phyloP scores from a whole-genome alignment of 1,140 invertebrate genomes.

The Bombus cullumanus region DNA sequence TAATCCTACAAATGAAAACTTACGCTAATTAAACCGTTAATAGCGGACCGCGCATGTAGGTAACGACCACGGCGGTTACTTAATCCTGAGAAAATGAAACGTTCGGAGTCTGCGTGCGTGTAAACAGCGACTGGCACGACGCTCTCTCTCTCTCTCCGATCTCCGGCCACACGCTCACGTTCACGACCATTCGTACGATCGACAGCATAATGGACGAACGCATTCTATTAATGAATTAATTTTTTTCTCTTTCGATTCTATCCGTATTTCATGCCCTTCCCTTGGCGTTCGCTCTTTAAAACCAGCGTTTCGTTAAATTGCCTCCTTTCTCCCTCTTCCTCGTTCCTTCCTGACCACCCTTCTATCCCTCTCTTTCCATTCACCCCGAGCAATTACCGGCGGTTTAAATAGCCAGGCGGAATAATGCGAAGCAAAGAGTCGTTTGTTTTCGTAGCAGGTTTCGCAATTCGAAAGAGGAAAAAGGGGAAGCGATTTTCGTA shows the following conservation, averaged over 20 bases:
- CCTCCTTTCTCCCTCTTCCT: not conserved
- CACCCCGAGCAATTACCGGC: slow-evolving; percentile 26
- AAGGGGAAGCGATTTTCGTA: not conserved
- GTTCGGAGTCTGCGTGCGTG: slow-evolving; percentile 57
- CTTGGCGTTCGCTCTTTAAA: not conserved
- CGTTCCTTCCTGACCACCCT: not conserved
- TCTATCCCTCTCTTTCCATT: not conserved
- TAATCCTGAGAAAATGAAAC: slow-evolving; percentile 82
- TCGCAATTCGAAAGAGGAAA: slow-evolving; percentile 16
- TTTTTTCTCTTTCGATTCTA: slow-evolving; percentile 17
- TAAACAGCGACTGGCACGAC: slow-evolving; percentile 60
- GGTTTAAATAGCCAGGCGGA: slow-evolving; percentile 47
- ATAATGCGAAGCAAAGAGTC: slow-evolving; percentile 31
- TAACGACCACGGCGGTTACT: slow-evolving; percentile 79
- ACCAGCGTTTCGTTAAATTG: slow-evolving; percentile 32
- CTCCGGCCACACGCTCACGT: not conserved
- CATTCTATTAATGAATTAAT: slow-evolving; percentile 42
- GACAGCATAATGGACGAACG: slow-evolving; percentile 8
- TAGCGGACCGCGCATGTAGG: slow-evolving; percentile 76
- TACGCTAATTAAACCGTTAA: slow-evolving; percentile 82
- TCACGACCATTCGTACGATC: slow-evolving; percentile 4
- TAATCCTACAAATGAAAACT: slow-evolving; percentile 82
- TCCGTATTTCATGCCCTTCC: not conserved
- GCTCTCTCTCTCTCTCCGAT: slow-evolving; percentile 5
- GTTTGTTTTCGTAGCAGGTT: slow-evolving; percentile 36